A percentile compares a stretch with the other conserved stretches of the same genome.
phyloP scores from a whole-genome alignment of 2,888 invertebrate species.

The Dendrolimus pini region DNA sequence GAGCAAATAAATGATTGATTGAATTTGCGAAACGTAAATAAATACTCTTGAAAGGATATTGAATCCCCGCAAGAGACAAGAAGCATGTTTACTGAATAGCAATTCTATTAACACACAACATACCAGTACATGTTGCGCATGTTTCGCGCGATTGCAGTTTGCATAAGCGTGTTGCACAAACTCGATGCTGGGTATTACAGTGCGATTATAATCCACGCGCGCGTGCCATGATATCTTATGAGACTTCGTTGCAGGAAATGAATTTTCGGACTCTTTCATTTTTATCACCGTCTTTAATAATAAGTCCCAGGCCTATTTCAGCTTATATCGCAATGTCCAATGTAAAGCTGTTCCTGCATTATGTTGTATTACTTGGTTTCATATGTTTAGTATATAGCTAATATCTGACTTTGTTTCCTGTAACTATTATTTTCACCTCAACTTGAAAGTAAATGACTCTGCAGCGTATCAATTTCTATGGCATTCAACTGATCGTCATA shows the following conservation, averaged over 20 bases:
- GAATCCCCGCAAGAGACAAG: not conserved
- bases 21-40: too few relatives aligned
- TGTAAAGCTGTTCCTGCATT: too few relatives aligned
- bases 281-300: slow-evolving; percentile 25
- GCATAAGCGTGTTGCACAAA: slow-evolving; percentile 66
- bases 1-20: too few relatives aligned
- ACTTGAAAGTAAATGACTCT: too few relatives aligned
- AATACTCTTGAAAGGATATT: too few relatives aligned
- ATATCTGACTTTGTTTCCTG: too few relatives aligned
- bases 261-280: slow-evolving; percentile 59
- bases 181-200: slow-evolving; percentile 47
- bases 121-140: slow-evolving; percentile 43
- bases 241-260: slow-evolving; percentile 45
- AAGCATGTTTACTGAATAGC: slow-evolving; percentile 1
- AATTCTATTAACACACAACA: slow-evolving; percentile 11
- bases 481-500: too few relatives aligned
- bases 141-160: slow-evolving; percentile 62
- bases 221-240: slow-evolving; percentile 57
- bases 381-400: too few relatives aligned
- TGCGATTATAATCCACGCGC: slow-evolving; percentile 64
- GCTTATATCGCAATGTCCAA: too few relatives aligned
- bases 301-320: not conserved
- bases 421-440: too few relatives aligned
- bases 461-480: too few relatives aligned
- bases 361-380: too few relatives aligned